Evolutionary conservation across 1,140 invertebrate species (phyloP).

Genomic region (Maconellicoccus hirsutus): DNA sequence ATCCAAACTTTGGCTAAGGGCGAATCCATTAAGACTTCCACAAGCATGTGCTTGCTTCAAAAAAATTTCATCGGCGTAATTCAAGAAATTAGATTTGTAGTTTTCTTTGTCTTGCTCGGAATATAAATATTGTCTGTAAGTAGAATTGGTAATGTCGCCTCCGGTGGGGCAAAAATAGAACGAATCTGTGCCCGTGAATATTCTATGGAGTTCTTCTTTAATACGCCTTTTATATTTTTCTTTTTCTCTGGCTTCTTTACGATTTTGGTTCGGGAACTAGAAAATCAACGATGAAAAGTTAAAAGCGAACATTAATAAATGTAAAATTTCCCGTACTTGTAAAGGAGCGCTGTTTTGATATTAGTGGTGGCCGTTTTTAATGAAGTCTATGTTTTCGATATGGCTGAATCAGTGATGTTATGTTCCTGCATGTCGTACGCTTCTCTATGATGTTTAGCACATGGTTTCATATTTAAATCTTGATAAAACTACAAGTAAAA

Average conservation of each 20-base stretch:
- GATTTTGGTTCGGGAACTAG: background rate
- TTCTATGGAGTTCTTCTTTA: constrained; percentile 76
- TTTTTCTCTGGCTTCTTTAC: constrained; percentile 45
- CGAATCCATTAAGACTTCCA: constrained; percentile 49
- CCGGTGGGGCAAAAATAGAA: constrained; percentile 76
- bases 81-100: constrained; percentile 49
- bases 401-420: constrained; percentile 44
- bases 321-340: constrained; percentile 38
- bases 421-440: constrained; percentile 23
- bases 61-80: constrained; percentile 77
- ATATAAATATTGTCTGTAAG: constrained; percentile 51
- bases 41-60: constrained; percentile 90
- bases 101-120: constrained; percentile 32
- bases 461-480: constrained; percentile 45
- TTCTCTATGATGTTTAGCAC: constrained; percentile 54
- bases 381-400: constrained; percentile 73
- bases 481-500: constrained; percentile 6
- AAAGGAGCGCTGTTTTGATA: constrained; percentile 50
- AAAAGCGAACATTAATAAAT: constrained; percentile 40
- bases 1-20: constrained; percentile 73
- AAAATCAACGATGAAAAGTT: constrained; percentile 6
- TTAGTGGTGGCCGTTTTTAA: constrained; percentile 81
- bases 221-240: constrained; percentile 68
- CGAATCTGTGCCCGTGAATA: constrained; percentile 89
- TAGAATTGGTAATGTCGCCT: constrained; percentile 70